phyloP scores from a whole-genome alignment of 2,888 invertebrate species.

The Hypomecis punctinalis region DNA sequence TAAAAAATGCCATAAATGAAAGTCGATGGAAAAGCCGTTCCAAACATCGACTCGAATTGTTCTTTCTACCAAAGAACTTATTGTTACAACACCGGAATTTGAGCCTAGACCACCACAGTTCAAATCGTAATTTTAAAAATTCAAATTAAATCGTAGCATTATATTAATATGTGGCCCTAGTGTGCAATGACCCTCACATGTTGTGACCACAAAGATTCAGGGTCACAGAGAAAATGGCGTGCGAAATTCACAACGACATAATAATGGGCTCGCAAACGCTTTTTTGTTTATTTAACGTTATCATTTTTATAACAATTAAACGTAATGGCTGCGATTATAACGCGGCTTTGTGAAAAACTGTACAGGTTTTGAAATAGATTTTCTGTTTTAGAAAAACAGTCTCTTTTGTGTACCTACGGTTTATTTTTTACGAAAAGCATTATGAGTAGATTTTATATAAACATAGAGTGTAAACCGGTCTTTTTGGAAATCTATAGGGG shows the following conservation, averaged over 20 bases:
- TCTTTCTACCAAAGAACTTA: too few species aligned
- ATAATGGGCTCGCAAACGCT: slow-evolving; percentile 11
- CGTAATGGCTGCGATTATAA: background rate
- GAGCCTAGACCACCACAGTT: too few species aligned
- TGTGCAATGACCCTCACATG: background rate
- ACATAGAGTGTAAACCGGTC: too few species aligned
- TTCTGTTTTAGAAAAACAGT: background rate
- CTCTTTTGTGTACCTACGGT: background rate
- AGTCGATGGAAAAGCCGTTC: too few species aligned
- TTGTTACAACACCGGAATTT: too few species aligned
- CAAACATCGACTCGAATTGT: too few species aligned
- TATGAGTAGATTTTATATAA: too few species aligned
- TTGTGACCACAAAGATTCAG: slow-evolving; percentile 11
- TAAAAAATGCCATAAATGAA: too few species aligned
- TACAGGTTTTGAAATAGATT: background rate
- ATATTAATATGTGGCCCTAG: background rate
- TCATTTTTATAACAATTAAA: slow-evolving; percentile 9
- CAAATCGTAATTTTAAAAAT: too few species aligned
- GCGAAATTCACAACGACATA: slow-evolving; percentile 17
- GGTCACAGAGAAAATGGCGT: slow-evolving; percentile 17
- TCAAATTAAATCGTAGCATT: too few species aligned
- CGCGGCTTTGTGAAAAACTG: background rate
- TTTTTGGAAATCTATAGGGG: too few species aligned
- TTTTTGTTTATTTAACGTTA: slow-evolving; percentile 8
- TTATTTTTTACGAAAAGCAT: too few species aligned